Base-by-base conservation (phyloP, 92 coral and sea anemone species). In the Nematostella vectensis region DNA sequence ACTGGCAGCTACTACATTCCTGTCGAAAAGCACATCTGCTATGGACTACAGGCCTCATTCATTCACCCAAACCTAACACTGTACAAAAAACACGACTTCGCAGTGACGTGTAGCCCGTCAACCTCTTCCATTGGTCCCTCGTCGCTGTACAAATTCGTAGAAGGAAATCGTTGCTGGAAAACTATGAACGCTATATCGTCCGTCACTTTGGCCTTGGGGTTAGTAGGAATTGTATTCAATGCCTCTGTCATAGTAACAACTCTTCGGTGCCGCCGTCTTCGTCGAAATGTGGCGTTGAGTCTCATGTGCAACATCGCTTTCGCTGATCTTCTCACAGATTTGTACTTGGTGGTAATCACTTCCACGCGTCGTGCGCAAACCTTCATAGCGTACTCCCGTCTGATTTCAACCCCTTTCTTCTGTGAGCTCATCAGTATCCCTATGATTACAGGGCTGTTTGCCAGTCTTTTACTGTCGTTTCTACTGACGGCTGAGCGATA, bases 401-500 rank as follows among this genome's bases (percentile, higher is more conserved):
- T 18, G 4, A 28, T 1, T 17, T 16, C 11, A 6, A 18, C 27
- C 4, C 25, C 67, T 11, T 24, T 18, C 44, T 50, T 26, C 31
- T 74, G 80, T 30, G 51, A 49, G 29, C 49, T 29, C 29, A 38
- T 57, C 28, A 43, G 80, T 2, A 25, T 55, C 1, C 39, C 58
- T 9, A 31, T 74, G 11, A 20, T 65, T 3, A 6, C 33, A 18
- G 68, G 68, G 0, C 80, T 57, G 44, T 33, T 68, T 1, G 50
- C 68, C 17, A 55, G 71, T 31, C 47, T 38, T 8, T 18, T 50
- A 12, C 58, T 68, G n/a, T 58, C 80, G 25, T 54, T 53, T 12
- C 11, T 65, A 2, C 29, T 74, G 74, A 74, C 80, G 11, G 10
- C 66, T 19, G 80, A 74, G 26, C 31, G 80, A 13, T 59, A n/a